Base-by-base conservation (phyloP, 2,888 invertebrate species). In the Acronicta aceris region DNA sequence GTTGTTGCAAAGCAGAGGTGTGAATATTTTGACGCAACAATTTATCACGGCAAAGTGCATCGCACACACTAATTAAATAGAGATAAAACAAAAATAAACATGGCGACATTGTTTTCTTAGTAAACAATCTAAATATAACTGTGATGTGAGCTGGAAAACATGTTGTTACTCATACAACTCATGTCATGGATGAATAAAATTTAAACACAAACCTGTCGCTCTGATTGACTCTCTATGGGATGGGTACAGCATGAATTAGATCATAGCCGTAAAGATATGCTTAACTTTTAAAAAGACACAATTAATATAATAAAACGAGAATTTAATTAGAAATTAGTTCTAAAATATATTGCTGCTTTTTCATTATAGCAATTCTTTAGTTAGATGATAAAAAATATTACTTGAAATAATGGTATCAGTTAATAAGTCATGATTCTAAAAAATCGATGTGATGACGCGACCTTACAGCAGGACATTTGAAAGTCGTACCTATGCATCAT, bases 61-160 rank as follows among this genome's bases (percentile, higher is more conserved):
- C 41, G 16, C 51, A 42, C 36, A 41, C 54, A 48, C 9, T 58
- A 48, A 52, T 61, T 63, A 51, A 12, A 66, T 50, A 17, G 43
- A 59, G 65, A 71, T 65, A 74, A 67, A 53, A 50, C 48, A 40
- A 78, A 79, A 81, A 81, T 78, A 81, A 78, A 76, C 61, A 66
- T 78, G 59, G 57, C 74, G 71, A 77, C 78, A 78, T 56, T 71
- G 65, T 73, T 79, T 38, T 74, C 64, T 66, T 38, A 36, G 73
- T 69, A 79, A 74, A 65, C 27, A 12, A 13, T 68, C 78, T 85
- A 84, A 77, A 76, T 75, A 70, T 81, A 83, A 59, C 65, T 48
- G 58, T 86, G 86, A 86, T 71, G 58, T 64, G 41, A 71, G 59
- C 38, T 56, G 60, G 46, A 51, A 73, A 71, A 53, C 45, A 73